These are phyloP conservation scores for Epizoanthus fatuus DNA, from an alignment of 92 coral and sea anemone genomes.

Conservation along the genomic window DNA sequence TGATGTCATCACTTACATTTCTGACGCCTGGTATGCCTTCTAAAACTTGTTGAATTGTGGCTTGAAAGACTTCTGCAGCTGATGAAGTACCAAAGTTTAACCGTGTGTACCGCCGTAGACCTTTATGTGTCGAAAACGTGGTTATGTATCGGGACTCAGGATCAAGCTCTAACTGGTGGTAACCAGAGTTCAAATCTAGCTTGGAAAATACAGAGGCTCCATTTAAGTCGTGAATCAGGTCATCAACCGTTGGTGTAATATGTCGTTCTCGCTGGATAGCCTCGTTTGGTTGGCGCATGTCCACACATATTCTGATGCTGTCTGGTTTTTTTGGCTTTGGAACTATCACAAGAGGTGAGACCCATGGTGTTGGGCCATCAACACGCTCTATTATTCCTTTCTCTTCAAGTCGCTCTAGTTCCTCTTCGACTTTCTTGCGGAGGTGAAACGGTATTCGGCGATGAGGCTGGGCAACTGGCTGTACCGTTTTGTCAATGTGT, in stretches of 20 bases:
- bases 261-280: slow-evolving; percentile 22
- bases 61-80: slow-evolving; percentile 20
- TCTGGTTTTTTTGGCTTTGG: neutral
- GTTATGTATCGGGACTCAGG: slow-evolving; percentile 2
- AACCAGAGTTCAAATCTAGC: slow-evolving; percentile 9
- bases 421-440: slow-evolving; percentile 8
- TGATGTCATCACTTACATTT: slow-evolving; percentile 26
- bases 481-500: no score
- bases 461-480: neutral
- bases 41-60: neutral
- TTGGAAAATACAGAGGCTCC: slow-evolving; percentile 28
- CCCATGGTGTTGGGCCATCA: neutral
- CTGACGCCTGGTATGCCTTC: slow-evolving; percentile 1
- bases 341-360: neutral
- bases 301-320: slow-evolving; percentile 14
- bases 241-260: slow-evolving; percentile 21
- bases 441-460: slow-evolving; percentile 7
- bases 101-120: neutral
- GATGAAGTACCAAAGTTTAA: slow-evolving; percentile 8
- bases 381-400: neutral
- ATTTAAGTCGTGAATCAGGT: slow-evolving; percentile 10
- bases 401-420: neutral
- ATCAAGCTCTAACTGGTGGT: neutral
- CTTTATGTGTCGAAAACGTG: slow-evolving; percentile 26
- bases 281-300: neutral